Percentiles rank a stretch among this genome's conserved stretches.
phyloP scores from a whole-genome alignment of 64 coral and sea anemone genomes.

The Montipora cactus region DNA sequence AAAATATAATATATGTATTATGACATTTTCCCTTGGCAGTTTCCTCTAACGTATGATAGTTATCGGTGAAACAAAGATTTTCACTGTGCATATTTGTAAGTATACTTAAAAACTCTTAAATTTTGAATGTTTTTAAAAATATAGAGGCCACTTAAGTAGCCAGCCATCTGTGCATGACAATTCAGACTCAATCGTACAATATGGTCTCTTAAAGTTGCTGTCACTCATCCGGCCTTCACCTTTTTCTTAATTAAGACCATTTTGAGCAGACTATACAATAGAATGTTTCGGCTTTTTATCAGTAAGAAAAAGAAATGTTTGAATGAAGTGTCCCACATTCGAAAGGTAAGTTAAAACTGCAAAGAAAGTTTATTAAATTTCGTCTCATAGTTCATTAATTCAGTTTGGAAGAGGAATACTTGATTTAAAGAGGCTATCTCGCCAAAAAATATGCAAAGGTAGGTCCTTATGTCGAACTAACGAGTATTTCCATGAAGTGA shows the following conservation, averaged over 20 bases:
- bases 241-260: constrained; percentile 43
- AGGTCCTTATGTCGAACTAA: not conserved
- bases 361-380: not conserved
- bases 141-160: not conserved
- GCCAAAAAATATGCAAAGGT: not conserved
- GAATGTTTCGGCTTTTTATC: not conserved
- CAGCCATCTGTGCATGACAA: not conserved
- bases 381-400: not conserved
- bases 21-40: too few relatives aligned
- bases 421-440: not conserved
- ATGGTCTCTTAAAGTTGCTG: not conserved
- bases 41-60: too few relatives aligned
- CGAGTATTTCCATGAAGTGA: not conserved
- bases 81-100: too few relatives aligned
- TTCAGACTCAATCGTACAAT: not conserved
- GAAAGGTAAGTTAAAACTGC: not conserved
- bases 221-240: not conserved
- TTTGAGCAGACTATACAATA: not conserved
- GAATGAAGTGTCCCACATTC: not conserved
- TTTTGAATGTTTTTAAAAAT: too few relatives aligned
- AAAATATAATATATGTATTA: too few relatives aligned
- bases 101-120: too few relatives aligned
- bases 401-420: not conserved
- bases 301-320: not conserved
- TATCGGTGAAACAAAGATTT: too few relatives aligned